Conservation (phyloP, 2,888 invertebrate species). For the Melitaea athalia region DNA sequence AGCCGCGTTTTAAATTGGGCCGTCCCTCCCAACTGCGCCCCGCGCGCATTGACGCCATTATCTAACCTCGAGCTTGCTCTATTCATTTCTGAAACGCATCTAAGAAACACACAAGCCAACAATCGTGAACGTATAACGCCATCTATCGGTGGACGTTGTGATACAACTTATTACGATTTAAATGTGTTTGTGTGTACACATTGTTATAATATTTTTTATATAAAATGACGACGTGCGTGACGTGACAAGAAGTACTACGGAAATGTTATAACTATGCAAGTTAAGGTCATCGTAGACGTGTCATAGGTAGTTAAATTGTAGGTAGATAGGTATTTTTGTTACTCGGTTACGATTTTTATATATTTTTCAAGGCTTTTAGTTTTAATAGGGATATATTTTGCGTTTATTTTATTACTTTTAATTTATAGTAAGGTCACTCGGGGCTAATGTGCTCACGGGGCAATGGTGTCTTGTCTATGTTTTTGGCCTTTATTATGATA, state of each 20-base stretch:
- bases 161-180: constrained; percentile 23
- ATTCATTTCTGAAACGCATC: constrained; percentile 61
- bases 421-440: too few relatives aligned
- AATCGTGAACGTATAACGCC: constrained; percentile 44
- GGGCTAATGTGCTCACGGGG: too few relatives aligned
- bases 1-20: constrained; percentile 73
- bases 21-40: constrained; percentile 76
- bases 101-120: constrained; percentile 42
- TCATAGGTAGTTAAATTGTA: constrained; percentile 44
- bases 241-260: constrained; percentile 62
- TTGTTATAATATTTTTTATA: constrained; percentile 40
- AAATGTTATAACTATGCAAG: constrained; percentile 67
- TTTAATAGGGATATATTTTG: constrained; percentile 17
- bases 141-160: constrained; percentile 17
- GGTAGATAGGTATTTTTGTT: constrained; percentile 44
- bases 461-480: too few relatives aligned
- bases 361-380: constrained; percentile 24
- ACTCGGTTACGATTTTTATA: constrained; percentile 23
- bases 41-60: constrained; percentile 65
- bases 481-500: too few relatives aligned
- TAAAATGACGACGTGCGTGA: constrained; percentile 58
- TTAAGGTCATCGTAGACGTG: constrained; percentile 61
- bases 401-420: constrained; percentile 8
- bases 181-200: constrained; percentile 36
- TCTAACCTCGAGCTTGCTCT: constrained; percentile 54